These are phyloP conservation scores for Lycopodina hypogea DNA, from an alignment of 37 sponge, comb jelly and placozoan genomes.

Conservation along the genomic window DNA sequence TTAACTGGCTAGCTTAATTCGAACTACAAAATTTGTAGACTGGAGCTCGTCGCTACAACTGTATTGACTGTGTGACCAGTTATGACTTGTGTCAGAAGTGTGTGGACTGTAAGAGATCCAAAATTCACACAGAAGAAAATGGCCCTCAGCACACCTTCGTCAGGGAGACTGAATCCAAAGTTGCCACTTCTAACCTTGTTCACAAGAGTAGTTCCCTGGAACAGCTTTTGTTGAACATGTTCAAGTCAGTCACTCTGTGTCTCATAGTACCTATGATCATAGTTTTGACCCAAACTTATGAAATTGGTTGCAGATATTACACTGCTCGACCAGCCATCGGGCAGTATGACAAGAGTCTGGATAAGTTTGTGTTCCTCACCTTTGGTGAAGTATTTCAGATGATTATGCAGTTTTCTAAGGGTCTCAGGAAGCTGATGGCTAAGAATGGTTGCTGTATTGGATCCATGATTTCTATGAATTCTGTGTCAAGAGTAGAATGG, in stretches of 20 bases:
- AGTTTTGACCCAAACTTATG: background rate
- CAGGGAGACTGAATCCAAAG: background rate
- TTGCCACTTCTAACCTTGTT: background rate
- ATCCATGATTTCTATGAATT: conserved; percentile 37
- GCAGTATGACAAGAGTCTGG: conserved; percentile 13
- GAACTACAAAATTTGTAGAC: background rate
- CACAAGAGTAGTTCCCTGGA: background rate
- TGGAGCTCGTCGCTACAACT: conserved; percentile 28
- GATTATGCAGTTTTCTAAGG: conserved; percentile 22
- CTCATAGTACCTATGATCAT: background rate
- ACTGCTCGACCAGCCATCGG: conserved; percentile 22
- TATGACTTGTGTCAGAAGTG: conserved; percentile 49
- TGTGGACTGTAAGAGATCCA: conserved; percentile 15
- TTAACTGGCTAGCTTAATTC: background rate
- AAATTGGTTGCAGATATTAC: conserved; percentile 8
- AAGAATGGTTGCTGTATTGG: background rate
- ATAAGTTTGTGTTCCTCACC: conserved; percentile 16
- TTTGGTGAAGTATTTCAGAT: conserved; percentile 23
- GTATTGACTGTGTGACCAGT: conserved; percentile 37
- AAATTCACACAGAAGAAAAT: conserved; percentile 13
- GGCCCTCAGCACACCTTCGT: conserved; percentile 17
- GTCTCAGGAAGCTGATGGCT: conserved; percentile 27
- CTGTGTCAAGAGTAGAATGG: conserved; percentile 46
- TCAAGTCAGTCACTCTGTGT: background rate
- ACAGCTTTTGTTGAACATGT: background rate